phyloP scores from a whole-genome alignment of 2,113 vertebrate species.

The Dicentrarchus labrax region DNA sequence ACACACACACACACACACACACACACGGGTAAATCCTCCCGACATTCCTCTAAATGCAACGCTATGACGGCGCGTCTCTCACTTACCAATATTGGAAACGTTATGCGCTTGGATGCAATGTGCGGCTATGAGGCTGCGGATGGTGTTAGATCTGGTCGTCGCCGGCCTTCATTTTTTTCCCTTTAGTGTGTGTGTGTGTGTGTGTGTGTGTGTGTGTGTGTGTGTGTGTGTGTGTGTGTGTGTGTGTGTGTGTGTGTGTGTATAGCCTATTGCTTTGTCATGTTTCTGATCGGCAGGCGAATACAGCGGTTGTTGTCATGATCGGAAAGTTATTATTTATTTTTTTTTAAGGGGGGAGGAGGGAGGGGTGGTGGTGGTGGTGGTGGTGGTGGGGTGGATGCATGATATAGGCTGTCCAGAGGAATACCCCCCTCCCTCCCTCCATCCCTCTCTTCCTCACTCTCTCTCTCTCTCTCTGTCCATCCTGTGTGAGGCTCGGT shows the following conservation, averaged over 20 bases:
- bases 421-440: conserved; percentile 53
- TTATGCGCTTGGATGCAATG: conserved; percentile 46
- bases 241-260: conserved; percentile 22
- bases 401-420: conserved; percentile 64
- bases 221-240: neutral
- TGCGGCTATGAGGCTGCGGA: conserved; percentile 47
- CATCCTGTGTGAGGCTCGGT: conserved; percentile 69
- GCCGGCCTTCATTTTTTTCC: conserved; percentile 20
- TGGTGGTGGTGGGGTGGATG: conserved; percentile 38
- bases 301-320: conserved; percentile 59
- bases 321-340: conserved; percentile 47
- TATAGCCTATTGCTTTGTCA: conserved; percentile 73
- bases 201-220: conserved; percentile 15
- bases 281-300: conserved; percentile 59
- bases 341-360: neutral
- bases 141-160: conserved; percentile 59
- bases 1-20: conserved; percentile 19
- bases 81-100: conserved; percentile 39
- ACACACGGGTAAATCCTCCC: conserved; percentile 55
- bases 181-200: neutral
- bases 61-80: conserved; percentile 75
- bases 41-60: conserved; percentile 70
- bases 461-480: conserved; percentile 37
- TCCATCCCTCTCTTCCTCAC: neutral
- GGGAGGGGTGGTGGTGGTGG: neutral